These are phyloP conservation scores for Scaptomyza montana DNA, from an alignment of 1,140 invertebrate genomes.

Conservation along the genomic window DNA sequence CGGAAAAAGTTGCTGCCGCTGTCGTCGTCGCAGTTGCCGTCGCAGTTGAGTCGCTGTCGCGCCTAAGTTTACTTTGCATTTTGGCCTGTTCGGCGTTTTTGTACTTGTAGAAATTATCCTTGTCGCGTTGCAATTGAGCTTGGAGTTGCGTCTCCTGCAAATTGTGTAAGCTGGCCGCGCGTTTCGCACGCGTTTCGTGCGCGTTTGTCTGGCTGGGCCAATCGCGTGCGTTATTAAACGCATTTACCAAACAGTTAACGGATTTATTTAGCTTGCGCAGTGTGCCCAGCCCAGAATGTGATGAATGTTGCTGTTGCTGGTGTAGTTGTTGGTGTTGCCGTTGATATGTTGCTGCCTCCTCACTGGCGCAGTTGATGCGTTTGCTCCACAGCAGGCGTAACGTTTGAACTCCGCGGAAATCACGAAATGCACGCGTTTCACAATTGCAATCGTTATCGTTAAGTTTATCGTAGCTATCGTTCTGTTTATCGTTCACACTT, in stretches of 20 bases:
- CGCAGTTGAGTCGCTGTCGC: slow-evolving; percentile 19
- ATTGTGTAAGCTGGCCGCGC: slow-evolving; percentile 74
- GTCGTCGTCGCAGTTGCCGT: slow-evolving; percentile 6
- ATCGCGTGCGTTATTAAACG: slow-evolving; percentile 67
- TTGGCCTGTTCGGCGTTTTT: slow-evolving; percentile 81
- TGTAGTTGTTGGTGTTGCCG: slow-evolving; percentile 26
- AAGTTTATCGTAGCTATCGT: slow-evolving; percentile 36
- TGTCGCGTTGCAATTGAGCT: slow-evolving; percentile 53
- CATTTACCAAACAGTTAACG: slow-evolving; percentile 74
- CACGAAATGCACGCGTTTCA: slow-evolving; percentile 69
- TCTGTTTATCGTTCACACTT: slow-evolving; percentile 31
- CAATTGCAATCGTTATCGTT: slow-evolving; percentile 45
- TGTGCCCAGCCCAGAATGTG: slow-evolving; percentile 53
- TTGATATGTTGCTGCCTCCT: slow-evolving; percentile 34
- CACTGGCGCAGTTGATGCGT: slow-evolving; percentile 74
- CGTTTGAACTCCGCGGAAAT: slow-evolving; percentile 79
- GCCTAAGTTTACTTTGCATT: slow-evolving; percentile 57
- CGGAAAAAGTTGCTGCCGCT: slow-evolving; percentile 25
- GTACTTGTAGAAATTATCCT: slow-evolving; percentile 83
- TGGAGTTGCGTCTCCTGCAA: slow-evolving; percentile 41
- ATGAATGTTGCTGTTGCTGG: neutral
- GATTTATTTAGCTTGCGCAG: slow-evolving; percentile 75
- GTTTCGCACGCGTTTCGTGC: slow-evolving; percentile 51
- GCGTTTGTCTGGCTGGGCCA: slow-evolving; percentile 57
- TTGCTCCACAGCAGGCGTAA: slow-evolving; percentile 78